Evolutionary conservation across 2,888 invertebrate species (phyloP), one percentile per base, ranked within the genome.

Genomic region (Bellardia pandia): DNA sequence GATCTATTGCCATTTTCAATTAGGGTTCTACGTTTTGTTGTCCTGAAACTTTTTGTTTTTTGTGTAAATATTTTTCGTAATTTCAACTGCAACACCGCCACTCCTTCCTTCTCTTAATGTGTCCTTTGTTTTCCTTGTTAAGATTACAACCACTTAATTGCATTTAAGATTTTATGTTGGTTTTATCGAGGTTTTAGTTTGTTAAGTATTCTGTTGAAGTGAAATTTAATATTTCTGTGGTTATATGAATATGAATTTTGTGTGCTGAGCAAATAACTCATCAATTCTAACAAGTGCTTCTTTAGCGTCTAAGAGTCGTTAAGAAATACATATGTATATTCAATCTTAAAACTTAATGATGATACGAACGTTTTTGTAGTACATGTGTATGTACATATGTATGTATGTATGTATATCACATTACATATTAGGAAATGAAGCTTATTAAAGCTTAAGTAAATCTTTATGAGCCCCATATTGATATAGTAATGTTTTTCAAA

Each of bases 1-100:
- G 92, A 92, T 92, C 91, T 91, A 92, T 92, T 91, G 90, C 88
- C 89, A 85, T 91, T 91, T 92, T 92, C 91, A 91, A 91, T 92
- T 92, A 92, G 91, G 84, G 84, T 81, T 86, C 85, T 56, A 88
- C 77, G 58, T 69, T 80, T 85, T 51, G 14, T 51, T 51, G 5
- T 11, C 3, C 8, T 16, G 8, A 72, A 48, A 51, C 76, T 86
- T 78, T 83, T 85, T 86, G 45, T 37, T 71, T 64, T 64, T 42
- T 84, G 62, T 71, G 68, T 40, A 82, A 82, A 82, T 82, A 82
- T 82, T 82, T 82, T 30, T 0, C 9, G 45, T 48, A 40, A 4
- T 62, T 79, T 79, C 16, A 23, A 51, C 9, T 45, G 60, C 14
- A 42, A 1, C 11, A 45, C 45, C 13, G 4, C 45, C 51, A 53